Evolutionary conservation across 1,140 invertebrate species (phyloP).

Genomic region (Aphelenchoides avenae): DNA sequence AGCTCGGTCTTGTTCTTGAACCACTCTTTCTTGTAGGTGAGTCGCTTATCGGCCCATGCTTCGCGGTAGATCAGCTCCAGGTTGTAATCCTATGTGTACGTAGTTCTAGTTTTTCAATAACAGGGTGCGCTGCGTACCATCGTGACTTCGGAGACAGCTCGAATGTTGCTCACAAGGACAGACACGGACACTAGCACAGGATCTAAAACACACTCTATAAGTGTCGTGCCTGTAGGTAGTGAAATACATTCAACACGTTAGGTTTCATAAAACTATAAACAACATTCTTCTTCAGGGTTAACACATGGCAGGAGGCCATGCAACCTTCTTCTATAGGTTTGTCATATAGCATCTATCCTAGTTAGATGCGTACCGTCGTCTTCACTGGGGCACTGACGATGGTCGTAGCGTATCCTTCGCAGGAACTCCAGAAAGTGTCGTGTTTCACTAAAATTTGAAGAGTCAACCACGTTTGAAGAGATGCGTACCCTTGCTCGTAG

Average conservation of each 20-base stretch:
- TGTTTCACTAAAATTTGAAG: conserved; percentile 53
- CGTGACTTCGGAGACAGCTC: conserved; percentile 57
- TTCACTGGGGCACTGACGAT: conserved; percentile 52
- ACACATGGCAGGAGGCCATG: too few species aligned
- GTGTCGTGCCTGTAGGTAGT: conserved; percentile 54
- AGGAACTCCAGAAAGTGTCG: conserved; percentile 56
- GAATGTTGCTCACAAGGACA: conserved; percentile 53
- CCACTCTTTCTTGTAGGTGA: conserved; percentile 45
- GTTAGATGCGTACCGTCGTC: conserved; percentile 27
- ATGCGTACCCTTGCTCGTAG: conserved; percentile 14
- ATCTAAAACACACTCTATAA: too few species aligned
- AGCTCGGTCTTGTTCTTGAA: conserved; percentile 55
- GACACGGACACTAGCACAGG: too few species aligned
- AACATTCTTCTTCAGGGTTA: too few species aligned
- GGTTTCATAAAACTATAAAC: too few species aligned
- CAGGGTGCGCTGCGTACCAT: too few species aligned
- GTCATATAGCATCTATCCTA: too few species aligned
- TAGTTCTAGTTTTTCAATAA: too few species aligned
- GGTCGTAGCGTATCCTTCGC: conserved; percentile 53
- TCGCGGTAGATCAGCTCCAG: conserved; percentile 58
- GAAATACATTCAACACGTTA: conserved; percentile 37
- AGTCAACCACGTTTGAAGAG: neutral
- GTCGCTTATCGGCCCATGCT: conserved; percentile 48
- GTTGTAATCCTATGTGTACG: conserved; percentile 55
- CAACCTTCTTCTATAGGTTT: too few species aligned